These are phyloP conservation scores for Stigmatopora argus DNA, from an alignment of 2,113 vertebrate genomes.

Conservation along the genomic window DNA sequence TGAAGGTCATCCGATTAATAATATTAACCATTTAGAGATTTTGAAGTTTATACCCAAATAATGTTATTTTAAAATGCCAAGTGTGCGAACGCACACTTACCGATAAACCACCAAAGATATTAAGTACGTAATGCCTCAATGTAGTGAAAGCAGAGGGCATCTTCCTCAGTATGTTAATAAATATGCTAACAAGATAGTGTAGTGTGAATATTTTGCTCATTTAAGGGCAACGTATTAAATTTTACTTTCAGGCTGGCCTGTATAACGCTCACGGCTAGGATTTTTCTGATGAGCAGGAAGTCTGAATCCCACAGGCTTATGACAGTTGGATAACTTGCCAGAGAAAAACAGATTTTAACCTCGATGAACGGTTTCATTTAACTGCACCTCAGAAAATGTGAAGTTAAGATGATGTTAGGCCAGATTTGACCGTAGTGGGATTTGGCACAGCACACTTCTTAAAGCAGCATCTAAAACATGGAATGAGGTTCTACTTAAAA, in stretches of 20 bases:
- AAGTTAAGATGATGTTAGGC: neutral
- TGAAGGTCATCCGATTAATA: neutral
- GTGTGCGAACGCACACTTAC: neutral
- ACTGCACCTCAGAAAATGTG: neutral
- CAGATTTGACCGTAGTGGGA: neutral
- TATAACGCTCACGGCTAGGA: neutral
- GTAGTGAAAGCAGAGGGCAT: neutral
- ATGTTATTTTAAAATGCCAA: neutral
- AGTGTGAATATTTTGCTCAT: conserved; percentile 2
- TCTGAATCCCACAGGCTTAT: neutral
- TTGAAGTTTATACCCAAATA: neutral
- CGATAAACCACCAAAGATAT: neutral
- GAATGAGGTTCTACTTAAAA: neutral
- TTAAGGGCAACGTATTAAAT: neutral
- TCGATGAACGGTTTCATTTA: neutral
- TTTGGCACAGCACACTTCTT: neutral
- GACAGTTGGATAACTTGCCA: neutral
- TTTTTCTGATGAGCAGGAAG: neutral
- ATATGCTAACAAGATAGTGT: neutral
- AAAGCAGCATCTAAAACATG: neutral
- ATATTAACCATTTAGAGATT: no score
- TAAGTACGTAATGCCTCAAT: neutral
- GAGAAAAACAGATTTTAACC: conserved; percentile 3
- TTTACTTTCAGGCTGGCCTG: neutral
- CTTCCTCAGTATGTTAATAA: neutral